A percentile compares a stretch with the other conserved stretches of the same genome.
Conservation (phyloP, 35 echinoderm and acorn worm species). For the Apostichopus californicus region DNA sequence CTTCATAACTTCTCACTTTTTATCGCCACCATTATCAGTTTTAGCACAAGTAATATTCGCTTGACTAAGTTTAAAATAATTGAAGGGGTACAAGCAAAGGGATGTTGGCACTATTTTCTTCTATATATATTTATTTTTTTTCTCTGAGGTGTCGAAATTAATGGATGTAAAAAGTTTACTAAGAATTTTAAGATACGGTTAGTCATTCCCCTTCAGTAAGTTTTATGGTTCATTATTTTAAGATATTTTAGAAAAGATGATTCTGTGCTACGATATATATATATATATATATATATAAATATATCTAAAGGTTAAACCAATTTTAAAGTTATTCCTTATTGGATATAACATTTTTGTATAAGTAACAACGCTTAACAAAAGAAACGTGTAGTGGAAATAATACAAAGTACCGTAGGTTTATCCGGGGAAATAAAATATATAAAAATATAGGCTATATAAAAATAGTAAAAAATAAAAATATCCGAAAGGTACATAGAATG, state of each 20-base stretch:
- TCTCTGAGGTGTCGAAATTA: neutral
- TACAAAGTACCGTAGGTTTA: too few relatives aligned
- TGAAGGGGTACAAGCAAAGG: slow-evolving; percentile 23
- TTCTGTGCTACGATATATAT: too few relatives aligned
- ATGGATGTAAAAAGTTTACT: neutral
- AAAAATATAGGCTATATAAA: too few relatives aligned
- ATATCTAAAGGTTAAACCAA: too few relatives aligned
- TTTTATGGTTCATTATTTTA: neutral
- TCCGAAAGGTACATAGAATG: too few relatives aligned
- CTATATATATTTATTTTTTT: neutral
- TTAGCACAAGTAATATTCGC: slow-evolving; percentile 8
- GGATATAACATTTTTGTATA: too few relatives aligned
- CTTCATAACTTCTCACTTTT: neutral
- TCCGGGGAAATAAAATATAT: too few relatives aligned
- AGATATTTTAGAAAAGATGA: neutral
- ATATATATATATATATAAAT: too few relatives aligned
- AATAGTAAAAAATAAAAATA: too few relatives aligned
- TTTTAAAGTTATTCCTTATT: too few relatives aligned
- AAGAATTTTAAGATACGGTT: neutral
- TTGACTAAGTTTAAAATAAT: slow-evolving; percentile 29
- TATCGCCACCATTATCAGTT: neutral
- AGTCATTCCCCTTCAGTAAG: neutral
- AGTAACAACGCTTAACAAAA: too few relatives aligned
- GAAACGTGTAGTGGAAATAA: too few relatives aligned
- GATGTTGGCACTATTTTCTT: neutral